phyloP scores from a whole-genome alignment of 2,797 vertebrate species.

The Sebastes oblongus region DNA sequence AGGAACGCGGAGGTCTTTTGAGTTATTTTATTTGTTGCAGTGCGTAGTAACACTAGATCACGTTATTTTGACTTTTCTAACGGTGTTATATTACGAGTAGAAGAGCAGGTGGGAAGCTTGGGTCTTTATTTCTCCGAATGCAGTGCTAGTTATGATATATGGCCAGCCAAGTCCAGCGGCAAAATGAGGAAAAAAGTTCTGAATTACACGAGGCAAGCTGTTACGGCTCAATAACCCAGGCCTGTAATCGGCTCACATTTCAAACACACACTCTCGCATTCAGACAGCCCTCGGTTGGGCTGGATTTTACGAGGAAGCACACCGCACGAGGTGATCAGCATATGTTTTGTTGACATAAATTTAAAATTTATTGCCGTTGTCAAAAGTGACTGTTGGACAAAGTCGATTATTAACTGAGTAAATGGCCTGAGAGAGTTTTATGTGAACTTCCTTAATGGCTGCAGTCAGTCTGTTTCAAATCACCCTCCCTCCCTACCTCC shows the following conservation, averaged over 20 bases:
- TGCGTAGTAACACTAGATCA: neutral
- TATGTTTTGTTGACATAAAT: slow-evolving; percentile 99
- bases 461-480: slow-evolving; percentile 93
- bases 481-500: slow-evolving; percentile 40
- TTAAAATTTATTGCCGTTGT: slow-evolving; percentile 98
- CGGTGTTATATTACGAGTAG: neutral
- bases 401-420: slow-evolving; percentile 99
- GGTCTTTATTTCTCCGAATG: slow-evolving; percentile 33
- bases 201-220: slow-evolving; percentile 91
- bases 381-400: slow-evolving; percentile 99
- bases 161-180: slow-evolving; percentile 82
- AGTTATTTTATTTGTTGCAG: slow-evolving; percentile 4
- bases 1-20: neutral
- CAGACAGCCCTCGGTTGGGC: slow-evolving; percentile 67
- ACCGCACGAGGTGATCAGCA: slow-evolving; percentile 96
- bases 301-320: slow-evolving; percentile 90
- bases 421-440: slow-evolving; percentile 98
- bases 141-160: slow-evolving; percentile 81
- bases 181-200: slow-evolving; percentile 79
- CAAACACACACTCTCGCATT: slow-evolving; percentile 80
- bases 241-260: slow-evolving; percentile 96
- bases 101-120: slow-evolving; percentile 26
- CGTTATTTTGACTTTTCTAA: slow-evolving; percentile 16
- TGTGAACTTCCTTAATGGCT: slow-evolving; percentile 97
- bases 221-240: slow-evolving; percentile 95